A percentile compares a stretch with the other conserved stretches of the same genome.
Evolutionary conservation across 64 coral and sea anemone genomes (phyloP).

Genomic region (Pachyseris speciosa): DNA sequence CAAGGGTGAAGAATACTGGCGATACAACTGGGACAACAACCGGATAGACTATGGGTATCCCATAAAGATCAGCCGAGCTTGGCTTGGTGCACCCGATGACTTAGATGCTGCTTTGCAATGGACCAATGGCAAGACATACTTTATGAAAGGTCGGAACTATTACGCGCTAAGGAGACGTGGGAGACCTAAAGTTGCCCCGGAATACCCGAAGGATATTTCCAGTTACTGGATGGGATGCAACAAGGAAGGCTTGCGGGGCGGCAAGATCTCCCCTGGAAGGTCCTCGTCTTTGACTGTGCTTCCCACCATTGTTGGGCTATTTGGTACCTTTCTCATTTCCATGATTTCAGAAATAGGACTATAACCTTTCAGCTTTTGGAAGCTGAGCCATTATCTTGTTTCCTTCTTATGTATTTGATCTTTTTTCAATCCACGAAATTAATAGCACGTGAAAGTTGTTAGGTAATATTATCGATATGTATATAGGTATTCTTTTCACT

Average conservation of each 20-base stretch:
- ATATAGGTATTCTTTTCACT: too few relatives aligned
- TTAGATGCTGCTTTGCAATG: conserved; percentile 81
- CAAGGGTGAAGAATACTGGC: conserved; percentile 86
- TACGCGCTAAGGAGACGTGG: conserved; percentile 15
- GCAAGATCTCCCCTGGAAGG: conserved; percentile 51
- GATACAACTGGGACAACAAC: conserved; percentile 10
- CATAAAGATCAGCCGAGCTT: conserved; percentile 28
- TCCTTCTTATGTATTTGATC: too few relatives aligned
- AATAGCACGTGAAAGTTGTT: too few relatives aligned
- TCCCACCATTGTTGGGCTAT: not conserved
- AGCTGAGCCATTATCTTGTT: too few relatives aligned
- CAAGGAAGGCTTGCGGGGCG: not conserved
- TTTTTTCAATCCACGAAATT: too few relatives aligned
- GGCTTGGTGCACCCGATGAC: conserved; percentile 43
- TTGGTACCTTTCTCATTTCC: not conserved
- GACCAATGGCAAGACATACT: conserved; percentile 69
- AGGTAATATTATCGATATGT: too few relatives aligned
- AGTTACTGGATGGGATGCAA: conserved; percentile 59
- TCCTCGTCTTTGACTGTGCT: not conserved
- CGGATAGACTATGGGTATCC: conserved; percentile 71
- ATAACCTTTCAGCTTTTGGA: too few relatives aligned
- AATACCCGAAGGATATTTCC: conserved; percentile 38
- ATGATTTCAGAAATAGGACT: conserved; percentile 13
- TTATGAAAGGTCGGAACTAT: conserved; percentile 72
- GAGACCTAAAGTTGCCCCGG: not conserved